Evolutionary conservation across 2,113 vertebrate species (phyloP).

Genomic region (Sarotherodon lohbergeri): DNA sequence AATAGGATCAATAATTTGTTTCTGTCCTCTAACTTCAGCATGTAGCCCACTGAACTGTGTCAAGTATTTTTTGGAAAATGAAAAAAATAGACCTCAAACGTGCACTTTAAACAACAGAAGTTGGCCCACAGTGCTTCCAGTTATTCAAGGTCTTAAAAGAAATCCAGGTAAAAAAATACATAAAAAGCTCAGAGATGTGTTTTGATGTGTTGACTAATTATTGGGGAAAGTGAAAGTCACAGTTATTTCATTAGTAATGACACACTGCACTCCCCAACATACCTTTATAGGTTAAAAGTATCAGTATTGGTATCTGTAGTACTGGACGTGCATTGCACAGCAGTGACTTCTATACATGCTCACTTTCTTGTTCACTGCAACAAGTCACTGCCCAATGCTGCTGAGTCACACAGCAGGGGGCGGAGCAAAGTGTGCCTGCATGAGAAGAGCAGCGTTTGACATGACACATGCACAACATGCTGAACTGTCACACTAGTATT

Average conservation of each 20-base stretch:
- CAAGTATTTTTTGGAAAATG: not conserved
- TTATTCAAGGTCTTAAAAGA: not conserved
- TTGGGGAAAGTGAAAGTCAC: too few relatives aligned
- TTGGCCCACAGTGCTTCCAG: not conserved
- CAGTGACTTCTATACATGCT: not conserved
- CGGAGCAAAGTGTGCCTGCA: not conserved
- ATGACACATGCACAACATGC: not conserved
- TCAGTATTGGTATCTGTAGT: not conserved
- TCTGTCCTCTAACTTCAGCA: not conserved
- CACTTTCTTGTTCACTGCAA: not conserved
- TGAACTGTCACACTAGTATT: not conserved
- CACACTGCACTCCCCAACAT: not conserved
- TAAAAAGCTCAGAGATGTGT: not conserved
- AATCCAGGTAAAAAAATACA: not conserved
- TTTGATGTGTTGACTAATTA: not conserved
- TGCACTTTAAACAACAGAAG: not conserved
- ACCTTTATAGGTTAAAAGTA: not conserved
- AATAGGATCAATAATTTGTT: not conserved
- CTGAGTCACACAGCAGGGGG: not conserved
- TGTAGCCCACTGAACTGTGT: not conserved
- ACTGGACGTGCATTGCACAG: not conserved
- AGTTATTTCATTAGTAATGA: not conserved
- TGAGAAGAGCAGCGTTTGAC: not conserved
- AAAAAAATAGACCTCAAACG: not conserved
- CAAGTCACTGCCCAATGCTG: not conserved